These are phyloP conservation scores for Eupithecia vulgata DNA, from an alignment of 2,888 invertebrate species.

Conservation along the genomic window DNA sequence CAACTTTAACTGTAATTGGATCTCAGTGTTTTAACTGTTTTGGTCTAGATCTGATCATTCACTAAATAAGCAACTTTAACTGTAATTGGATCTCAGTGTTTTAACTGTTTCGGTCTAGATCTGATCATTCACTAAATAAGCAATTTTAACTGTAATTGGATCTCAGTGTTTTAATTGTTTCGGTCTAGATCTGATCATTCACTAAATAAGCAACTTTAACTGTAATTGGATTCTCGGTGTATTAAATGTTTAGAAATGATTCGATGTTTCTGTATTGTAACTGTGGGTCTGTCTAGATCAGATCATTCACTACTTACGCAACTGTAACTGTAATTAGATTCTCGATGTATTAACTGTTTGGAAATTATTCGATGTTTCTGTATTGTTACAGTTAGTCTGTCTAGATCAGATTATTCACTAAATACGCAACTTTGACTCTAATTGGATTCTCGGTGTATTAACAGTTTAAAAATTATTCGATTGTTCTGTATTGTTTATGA, in stretches of 20 bases:
- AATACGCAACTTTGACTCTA: background rate
- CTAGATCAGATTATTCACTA: background rate
- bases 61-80: background rate
- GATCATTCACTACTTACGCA: background rate
- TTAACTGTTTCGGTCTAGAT: conserved; percentile 19
- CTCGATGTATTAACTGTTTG: conserved; percentile 27
- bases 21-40: conserved; percentile 10
- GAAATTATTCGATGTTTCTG: conserved; percentile 34
- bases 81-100: background rate
- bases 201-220: background rate
- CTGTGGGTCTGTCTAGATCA: background rate
- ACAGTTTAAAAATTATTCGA: conserved; percentile 34
- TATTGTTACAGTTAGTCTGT: conserved; percentile 30
- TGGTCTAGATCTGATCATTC: no score
- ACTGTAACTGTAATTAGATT: background rate
- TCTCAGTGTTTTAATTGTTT: conserved; percentile 26
- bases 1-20: background rate
- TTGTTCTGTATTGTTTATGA: conserved; percentile 42
- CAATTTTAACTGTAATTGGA: background rate
- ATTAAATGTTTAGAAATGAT: conserved; percentile 32
- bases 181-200: background rate
- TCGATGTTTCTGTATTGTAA: conserved; percentile 39
- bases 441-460: conserved; percentile 6
- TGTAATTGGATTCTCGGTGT: background rate
- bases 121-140: background rate